phyloP scores from a whole-genome alignment of 1,140 invertebrate species.

The Trialeurodes vaporariorum region DNA sequence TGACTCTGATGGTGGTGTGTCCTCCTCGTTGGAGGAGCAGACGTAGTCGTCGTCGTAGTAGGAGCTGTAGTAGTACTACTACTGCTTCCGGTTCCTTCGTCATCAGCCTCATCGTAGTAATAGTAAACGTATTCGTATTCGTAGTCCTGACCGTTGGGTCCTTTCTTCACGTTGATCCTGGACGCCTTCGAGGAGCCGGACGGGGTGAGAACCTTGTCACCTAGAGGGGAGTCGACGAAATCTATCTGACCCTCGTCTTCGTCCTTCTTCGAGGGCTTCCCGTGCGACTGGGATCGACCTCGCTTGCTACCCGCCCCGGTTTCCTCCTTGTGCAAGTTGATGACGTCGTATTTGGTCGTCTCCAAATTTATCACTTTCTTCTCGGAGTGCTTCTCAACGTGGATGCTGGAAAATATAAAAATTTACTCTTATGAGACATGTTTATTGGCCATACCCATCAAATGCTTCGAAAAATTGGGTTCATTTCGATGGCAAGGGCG shows the following conservation, averaged over 20 bases:
- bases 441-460: no score
- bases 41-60: neutral
- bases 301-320: neutral
- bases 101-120: slow-evolving; percentile 75
- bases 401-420: neutral
- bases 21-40: neutral
- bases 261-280: slow-evolving; percentile 5
- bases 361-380: neutral
- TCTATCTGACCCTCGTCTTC: slow-evolving; percentile 25
- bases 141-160: slow-evolving; percentile 79
- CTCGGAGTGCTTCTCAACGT: neutral
- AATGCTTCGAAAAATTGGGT: no score
- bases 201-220: slow-evolving; percentile 21
- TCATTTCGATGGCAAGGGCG: no score
- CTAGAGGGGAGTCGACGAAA: slow-evolving; percentile 26
- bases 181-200: slow-evolving; percentile 36
- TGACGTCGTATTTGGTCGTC: neutral
- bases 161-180: slow-evolving; percentile 69
- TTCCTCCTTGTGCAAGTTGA: neutral
- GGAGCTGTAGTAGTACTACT: neutral
- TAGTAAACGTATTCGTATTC: slow-evolving; percentile 87
- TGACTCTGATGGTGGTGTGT: no score
- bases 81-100: slow-evolving; percentile 33
- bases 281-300: no score
- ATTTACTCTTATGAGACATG: no score